Evolutionary conservation across 2,113 vertebrate species (phyloP), one percentile per base, ranked within the genome.

Genomic region (Odontesthes bonariensis): DNA sequence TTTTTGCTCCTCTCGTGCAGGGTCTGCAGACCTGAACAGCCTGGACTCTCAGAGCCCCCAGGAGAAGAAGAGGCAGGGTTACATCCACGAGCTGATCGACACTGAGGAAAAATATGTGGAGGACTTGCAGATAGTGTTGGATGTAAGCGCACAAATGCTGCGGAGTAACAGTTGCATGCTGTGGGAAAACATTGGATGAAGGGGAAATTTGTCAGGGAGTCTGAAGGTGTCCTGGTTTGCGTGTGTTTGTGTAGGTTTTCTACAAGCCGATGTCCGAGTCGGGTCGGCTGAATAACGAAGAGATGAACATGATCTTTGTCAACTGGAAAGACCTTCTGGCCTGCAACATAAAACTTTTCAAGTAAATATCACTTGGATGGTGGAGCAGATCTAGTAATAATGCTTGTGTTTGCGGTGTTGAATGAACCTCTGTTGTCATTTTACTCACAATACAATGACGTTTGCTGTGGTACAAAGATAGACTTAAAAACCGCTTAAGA

Each of bases 241-340:
- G 3, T 73, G 32, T 70, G 14, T 69, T 20, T 73, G 16, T 73
- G 56, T 42, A 98, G 97, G 96, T 98, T 83, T 99, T 99, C 89
- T 90, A 98, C 49, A 98, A 95, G 72, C 96, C 94, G 0, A 98
- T 99, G 97, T 93, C 92, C 0, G 97, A 96, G 75, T 97, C 97
- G 0, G 96, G 96, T 20, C 94, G 94, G 23, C 89, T 99, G 57
- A 95, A 87, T 0, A 96, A 97, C 33, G 76, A 88, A 35, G 98
- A 99, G 83, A 97, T 97, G 96, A 70, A 78, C 54, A 91, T 97
- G 92, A 97, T 99, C 83, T 99, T 99, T 80, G 96, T 96, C 51
- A 99, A 99, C 94, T 99, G 98, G 98, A 96, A 96, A 52, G 98
- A 99, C 16, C 96, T 99, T 77, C 96, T 97, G 74, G 90, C 93